Base-by-base conservation (phyloP, 2,797 vertebrate genomes). In the Florisuga fusca region DNA sequence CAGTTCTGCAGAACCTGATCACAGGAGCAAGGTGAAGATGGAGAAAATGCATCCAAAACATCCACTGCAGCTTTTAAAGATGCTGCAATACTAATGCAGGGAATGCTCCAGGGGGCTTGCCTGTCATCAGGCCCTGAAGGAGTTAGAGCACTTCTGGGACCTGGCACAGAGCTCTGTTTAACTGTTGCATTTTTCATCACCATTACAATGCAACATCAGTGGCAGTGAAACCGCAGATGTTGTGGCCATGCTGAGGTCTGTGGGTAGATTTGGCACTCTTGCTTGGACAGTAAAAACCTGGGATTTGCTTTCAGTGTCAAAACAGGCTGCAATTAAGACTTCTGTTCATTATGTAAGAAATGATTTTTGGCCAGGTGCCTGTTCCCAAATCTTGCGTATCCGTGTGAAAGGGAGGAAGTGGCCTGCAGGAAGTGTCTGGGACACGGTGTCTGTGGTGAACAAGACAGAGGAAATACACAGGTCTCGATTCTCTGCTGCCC, bases 401-500 rank as follows among this genome's bases (percentile, higher is more conserved):
- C 15, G 2, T 77, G 78, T 0, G 0, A 79, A 90, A 41, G 3
- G 3, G 68, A 67, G 95, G 96, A 95, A 95, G 93, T 50, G 54
- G 68, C 82, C 82, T 72, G 72, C 94, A 95, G 96, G 96, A 97
- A 97, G 78, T 53, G 93, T 93, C 90, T 90, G 94, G 92, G 93
- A 97, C 96, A 92, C 2, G 6, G 57, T 95, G 93, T 97, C 94
- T 94, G 61, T 82, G 81, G 59, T 87, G 81, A 90, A 2, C 66
- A 90, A 83, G 90, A 90, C 93, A 77, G 81, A 89, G 93, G 94
- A 97, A 96, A 90, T 63, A 82, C 84, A 85, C 75, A 80, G 68
- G 81, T 94, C 93, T 84, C 14, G 9, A 36, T 92, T 94, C 62
- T 66, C 74, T 79, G 63, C 90, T 84, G 81, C 59, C 16, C 26